Percentiles rank a stretch among this genome's conserved stretches.
phyloP scores from a whole-genome alignment of 1,140 invertebrate species.

The Spodoptera frugiperda region DNA sequence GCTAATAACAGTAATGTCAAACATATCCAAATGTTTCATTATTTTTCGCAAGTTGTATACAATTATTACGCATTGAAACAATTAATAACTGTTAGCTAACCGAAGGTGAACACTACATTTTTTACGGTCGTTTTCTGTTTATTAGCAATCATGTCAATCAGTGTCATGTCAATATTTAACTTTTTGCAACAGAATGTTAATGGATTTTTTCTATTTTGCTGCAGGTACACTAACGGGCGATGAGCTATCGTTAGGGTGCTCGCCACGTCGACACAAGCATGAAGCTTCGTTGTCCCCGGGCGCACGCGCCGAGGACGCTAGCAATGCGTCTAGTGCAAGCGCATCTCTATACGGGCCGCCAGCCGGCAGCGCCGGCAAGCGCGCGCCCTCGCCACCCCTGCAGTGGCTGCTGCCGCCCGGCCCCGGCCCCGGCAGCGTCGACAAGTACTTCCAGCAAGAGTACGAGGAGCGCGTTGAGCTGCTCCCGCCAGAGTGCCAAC shows the following conservation, averaged over 20 bases:
- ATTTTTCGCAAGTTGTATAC: too few relatives aligned
- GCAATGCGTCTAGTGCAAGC: constrained; percentile 89
- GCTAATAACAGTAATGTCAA: too few relatives aligned
- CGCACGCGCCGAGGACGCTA: constrained; percentile 91
- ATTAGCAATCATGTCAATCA: too few relatives aligned
- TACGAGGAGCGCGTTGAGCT: constrained; percentile 85
- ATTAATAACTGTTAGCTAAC: too few relatives aligned
- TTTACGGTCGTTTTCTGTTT: too few relatives aligned
- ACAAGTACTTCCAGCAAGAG: constrained; percentile 88
- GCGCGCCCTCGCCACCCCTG: constrained; percentile 82
- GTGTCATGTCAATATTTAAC: too few relatives aligned
- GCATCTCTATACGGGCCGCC: constrained; percentile 87
- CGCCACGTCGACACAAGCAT: constrained; percentile 87
- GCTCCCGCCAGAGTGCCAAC: constrained; percentile 84
- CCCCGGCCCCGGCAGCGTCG: constrained; percentile 90
- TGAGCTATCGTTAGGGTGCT: constrained; percentile 89
- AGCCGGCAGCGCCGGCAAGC: constrained; percentile 79
- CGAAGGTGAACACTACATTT: too few relatives aligned
- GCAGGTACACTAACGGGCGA: constrained; percentile 92
- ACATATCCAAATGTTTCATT: too few relatives aligned
- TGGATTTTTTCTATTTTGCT: constrained; percentile 69
- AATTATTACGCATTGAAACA: too few relatives aligned
- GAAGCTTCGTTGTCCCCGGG: constrained; percentile 87
- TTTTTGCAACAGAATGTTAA: constrained; percentile 18
- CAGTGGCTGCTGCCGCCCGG: constrained; percentile 83